phyloP scores from a whole-genome alignment of 2,113 vertebrate species.

The Paracanthobrama guichenoti region DNA sequence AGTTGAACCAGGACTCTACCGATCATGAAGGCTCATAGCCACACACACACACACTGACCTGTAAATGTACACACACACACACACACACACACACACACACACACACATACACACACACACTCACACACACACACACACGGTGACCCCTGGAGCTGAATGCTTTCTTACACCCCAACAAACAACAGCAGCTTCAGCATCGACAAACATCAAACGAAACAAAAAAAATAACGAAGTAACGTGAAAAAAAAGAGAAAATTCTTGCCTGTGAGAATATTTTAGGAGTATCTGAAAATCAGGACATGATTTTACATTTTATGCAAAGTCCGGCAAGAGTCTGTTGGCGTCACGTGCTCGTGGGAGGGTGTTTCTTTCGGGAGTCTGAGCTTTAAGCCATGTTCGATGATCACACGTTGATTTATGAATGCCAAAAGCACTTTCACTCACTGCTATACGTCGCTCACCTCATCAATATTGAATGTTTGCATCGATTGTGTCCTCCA shows the following conservation, averaged over 20 bases:
- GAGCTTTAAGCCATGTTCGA: constrained; percentile 75
- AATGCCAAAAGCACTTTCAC: constrained; percentile 65
- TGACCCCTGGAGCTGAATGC: constrained; percentile 77
- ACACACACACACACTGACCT: constrained; percentile 27
- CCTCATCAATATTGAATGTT: constrained; percentile 36
- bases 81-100: neutral
- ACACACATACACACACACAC: constrained; percentile 7
- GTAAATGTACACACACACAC: constrained; percentile 31
- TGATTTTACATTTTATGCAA: constrained; percentile 90
- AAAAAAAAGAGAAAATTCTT: constrained; percentile 69
- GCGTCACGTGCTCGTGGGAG: constrained; percentile 28
- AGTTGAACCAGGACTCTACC: constrained; percentile 86
- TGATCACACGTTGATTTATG: constrained; percentile 60
- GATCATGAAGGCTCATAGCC: constrained; percentile 76
- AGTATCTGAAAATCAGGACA: constrained; percentile 79
- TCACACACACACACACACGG: constrained; percentile 45
- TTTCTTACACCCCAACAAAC: constrained; percentile 69
- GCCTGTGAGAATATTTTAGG: constrained; percentile 81
- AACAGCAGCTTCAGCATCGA: constrained; percentile 49
- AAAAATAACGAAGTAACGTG: constrained; percentile 50
- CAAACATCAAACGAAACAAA: constrained; percentile 51
- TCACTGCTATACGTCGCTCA: constrained; percentile 46
- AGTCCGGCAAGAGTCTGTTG: constrained; percentile 75
- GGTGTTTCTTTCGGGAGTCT: constrained; percentile 36
- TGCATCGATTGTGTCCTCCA: constrained; percentile 1